Evolutionary conservation across 2,113 vertebrate genomes (phyloP), one percentile per base, ranked within the genome.

Genomic region (Diphyllodes magnificus): DNA sequence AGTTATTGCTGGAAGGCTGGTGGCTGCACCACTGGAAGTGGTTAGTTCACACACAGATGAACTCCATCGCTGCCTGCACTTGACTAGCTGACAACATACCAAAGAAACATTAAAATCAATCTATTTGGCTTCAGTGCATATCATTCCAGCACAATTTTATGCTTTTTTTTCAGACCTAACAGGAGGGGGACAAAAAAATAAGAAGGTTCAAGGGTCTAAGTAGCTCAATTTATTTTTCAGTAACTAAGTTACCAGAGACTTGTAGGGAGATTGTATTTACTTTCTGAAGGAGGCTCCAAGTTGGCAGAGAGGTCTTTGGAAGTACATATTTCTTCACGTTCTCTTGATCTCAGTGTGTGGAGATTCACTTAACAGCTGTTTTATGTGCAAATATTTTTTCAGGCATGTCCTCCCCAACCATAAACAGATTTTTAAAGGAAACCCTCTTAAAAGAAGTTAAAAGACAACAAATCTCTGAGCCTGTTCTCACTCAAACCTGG

Each of bases 301-400:
- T 98, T 98, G 98, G 98, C 94, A 98, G 92, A 97, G 92, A 69
- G 91, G 86, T 95, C 95, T 97, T 98, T 97, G 96, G 98, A 98
- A 98, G 98, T 97, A 98, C 98, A 97, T 97, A 97, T 97, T 98
- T 98, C 97, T 98, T 98, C 97, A 98, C 97, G 86, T 98, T 98
- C 97, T 97, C 97, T 97, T 98, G 97, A 98, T 98, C 97, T 98
- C 97, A 97, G 96, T 97, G 96, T 97, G 98, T 97, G 97, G 91
- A 98, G 91, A 98, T 97, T 98, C 94, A 91, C 98, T 98, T 98
- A 98, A 97, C 98, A 98, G 97, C 97, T 98, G 98, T 98, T 98
- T 97, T 97, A 98, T 98, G 97, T 97, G 97, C 97, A 96, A 98
- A 97, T 95, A 97, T 97, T 98, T 98, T 98, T 98, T 98, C 98